Conservation (phyloP, 2,888 invertebrate species). For the Odontomyia ornata region DNA sequence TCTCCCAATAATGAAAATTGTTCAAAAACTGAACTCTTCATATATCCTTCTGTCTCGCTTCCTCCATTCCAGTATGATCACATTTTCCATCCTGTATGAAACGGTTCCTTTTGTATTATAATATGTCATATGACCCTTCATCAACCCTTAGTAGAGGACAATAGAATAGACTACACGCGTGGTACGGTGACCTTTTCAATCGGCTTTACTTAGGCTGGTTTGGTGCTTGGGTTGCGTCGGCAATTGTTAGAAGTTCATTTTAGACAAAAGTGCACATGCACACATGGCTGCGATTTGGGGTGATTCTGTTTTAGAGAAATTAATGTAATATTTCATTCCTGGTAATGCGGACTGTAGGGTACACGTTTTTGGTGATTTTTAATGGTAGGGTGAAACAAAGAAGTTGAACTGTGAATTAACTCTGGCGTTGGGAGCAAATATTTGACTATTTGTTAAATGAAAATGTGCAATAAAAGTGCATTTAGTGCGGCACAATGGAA, state of each 20-base stretch:
- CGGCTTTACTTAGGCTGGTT: not conserved
- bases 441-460: too few species aligned
- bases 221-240: not conserved
- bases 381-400: not conserved
- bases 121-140: constrained; percentile 11
- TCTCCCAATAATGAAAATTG: not conserved
- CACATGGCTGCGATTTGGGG: not conserved
- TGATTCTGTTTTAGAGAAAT: not conserved
- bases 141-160: not conserved
- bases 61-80: too few species aligned
- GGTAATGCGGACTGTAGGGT: not conserved
- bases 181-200: not conserved
- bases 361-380: not conserved
- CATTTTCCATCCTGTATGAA: too few species aligned
- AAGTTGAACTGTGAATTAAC: not conserved
- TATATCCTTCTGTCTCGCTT: not conserved
- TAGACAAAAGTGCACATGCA: not conserved
- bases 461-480: too few species aligned
- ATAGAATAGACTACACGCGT: not conserved
- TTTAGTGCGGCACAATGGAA: too few species aligned
- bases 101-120: not conserved
- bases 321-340: not conserved
- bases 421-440: not conserved
- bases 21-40: not conserved
- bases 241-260: not conserved